Evolutionary conservation across 2,797 vertebrate genomes (phyloP).

Genomic region (Helarctos malayanus): DNA sequence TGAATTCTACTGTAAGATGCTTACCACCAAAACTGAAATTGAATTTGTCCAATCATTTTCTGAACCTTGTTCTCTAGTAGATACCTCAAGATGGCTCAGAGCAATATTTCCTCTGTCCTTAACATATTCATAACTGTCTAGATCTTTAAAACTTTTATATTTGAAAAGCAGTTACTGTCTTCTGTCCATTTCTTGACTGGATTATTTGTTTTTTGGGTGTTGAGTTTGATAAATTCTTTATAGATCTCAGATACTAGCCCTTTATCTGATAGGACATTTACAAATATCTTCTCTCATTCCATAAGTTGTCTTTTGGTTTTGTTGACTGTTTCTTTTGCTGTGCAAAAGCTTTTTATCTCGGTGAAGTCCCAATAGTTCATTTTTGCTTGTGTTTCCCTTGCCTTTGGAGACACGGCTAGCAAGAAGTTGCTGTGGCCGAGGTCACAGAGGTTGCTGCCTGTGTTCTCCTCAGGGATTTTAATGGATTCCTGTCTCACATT

Average conservation of each 20-base stretch:
- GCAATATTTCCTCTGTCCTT: not conserved
- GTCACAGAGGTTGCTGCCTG: not conserved
- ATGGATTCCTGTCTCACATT: not conserved
- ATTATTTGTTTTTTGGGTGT: not conserved
- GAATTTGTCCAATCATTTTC: not conserved
- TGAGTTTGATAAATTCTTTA: not conserved
- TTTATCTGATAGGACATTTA: not conserved
- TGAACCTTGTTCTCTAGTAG: not conserved
- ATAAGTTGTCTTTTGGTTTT: not conserved
- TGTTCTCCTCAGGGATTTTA: not conserved
- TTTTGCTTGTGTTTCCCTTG: not conserved
- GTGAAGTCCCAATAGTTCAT: not conserved
- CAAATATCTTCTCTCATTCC: not conserved
- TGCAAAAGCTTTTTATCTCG: not conserved
- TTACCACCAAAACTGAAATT: not conserved
- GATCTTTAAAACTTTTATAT: not conserved
- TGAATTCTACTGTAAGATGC: not conserved
- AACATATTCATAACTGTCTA: not conserved
- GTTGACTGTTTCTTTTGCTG: not conserved
- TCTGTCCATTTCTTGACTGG: not conserved
- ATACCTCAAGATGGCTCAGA: not conserved
- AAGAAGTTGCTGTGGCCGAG: not conserved
- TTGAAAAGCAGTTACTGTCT: not conserved
- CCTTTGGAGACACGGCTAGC: not conserved
- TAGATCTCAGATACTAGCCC: not conserved